Evolutionary conservation across 1,140 invertebrate genomes (phyloP), one percentile per base, ranked within the genome.

Genomic region (Sminthurinus signatus): DNA sequence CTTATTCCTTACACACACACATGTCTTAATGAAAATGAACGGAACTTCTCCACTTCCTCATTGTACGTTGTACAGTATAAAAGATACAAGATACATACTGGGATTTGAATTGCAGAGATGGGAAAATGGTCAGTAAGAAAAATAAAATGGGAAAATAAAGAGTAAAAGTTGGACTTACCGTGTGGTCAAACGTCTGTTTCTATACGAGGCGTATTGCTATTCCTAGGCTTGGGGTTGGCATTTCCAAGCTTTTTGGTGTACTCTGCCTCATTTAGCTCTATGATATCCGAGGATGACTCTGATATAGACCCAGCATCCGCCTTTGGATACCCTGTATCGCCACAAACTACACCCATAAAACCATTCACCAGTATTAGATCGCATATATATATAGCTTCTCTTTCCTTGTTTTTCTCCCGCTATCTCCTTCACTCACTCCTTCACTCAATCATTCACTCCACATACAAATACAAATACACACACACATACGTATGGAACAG

Each of bases 151-250:
- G 39, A 25, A 39, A 29, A 56, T 15, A 56, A 56, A 10, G 23
- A 23, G 8, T 8, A 28, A 15, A 28, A 54, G 25, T 8, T 12
- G 19, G 29, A 58, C 60, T 58, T 62, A 63, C 62, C 62, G 83
- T 84, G 84, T 88, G 89, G 89, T 96, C 91, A 96, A 86, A 96
- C 93, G 83, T 96, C 93, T 81, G 93, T 96, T 82, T 96, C 93
- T 78, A 95, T 91, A 88, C 82, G 89, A 86, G 76, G 86, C 83
- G 78, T 87, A 89, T 77, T 88, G 78, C 88, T 86, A 77, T 89
- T 91, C 80, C 92, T 93, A 79, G 89, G 88, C 77, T 87, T 86
- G 73, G 88, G 84, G 77, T 88, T 89, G 79, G 84, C 87, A 80
- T 88, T 89, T 77, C 86, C 64, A 28, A 71, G 83, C 78, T 89